phyloP scores from a whole-genome alignment of 2,888 invertebrate species.

The Gari tellinella region DNA sequence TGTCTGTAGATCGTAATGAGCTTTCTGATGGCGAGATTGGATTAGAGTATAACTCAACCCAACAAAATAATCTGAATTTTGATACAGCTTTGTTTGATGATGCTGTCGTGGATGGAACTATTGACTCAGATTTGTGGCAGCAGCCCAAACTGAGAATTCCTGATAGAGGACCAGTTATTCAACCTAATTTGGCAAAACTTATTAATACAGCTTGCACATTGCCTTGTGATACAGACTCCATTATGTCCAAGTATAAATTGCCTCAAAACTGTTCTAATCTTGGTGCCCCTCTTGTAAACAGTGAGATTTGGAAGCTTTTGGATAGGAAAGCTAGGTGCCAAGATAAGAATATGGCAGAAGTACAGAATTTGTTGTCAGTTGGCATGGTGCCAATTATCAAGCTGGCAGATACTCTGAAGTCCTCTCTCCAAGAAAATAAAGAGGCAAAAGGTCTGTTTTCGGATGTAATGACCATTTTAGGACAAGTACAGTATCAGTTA shows the following conservation, averaged over 20 bases:
- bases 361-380: constrained; percentile 21
- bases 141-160: constrained; percentile 10
- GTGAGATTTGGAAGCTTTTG: constrained; percentile 30
- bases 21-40: no score
- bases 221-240: constrained; percentile 17
- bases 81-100: no score
- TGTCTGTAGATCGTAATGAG: no score
- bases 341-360: constrained; percentile 18
- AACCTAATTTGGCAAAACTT: constrained; percentile 11
- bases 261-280: constrained; percentile 20
- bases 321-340: constrained; percentile 16
- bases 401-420: constrained; percentile 8
- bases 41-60: no score
- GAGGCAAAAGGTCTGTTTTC: constrained; percentile 9
- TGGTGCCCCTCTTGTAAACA: constrained; percentile 21
- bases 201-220: constrained; percentile 27
- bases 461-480: constrained; percentile 17
- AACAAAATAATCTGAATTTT: no score
- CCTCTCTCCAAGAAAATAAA: background rate
- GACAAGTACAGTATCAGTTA: constrained; percentile 26
- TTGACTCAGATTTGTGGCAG: no score
- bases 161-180: constrained; percentile 8
- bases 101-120: no score
- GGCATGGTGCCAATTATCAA: constrained; percentile 16
- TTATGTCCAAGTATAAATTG: constrained; percentile 18